Evolutionary conservation across 2,113 vertebrate genomes (phyloP), one percentile per base, ranked within the genome.

Genomic region (Nerophis ophidion): DNA sequence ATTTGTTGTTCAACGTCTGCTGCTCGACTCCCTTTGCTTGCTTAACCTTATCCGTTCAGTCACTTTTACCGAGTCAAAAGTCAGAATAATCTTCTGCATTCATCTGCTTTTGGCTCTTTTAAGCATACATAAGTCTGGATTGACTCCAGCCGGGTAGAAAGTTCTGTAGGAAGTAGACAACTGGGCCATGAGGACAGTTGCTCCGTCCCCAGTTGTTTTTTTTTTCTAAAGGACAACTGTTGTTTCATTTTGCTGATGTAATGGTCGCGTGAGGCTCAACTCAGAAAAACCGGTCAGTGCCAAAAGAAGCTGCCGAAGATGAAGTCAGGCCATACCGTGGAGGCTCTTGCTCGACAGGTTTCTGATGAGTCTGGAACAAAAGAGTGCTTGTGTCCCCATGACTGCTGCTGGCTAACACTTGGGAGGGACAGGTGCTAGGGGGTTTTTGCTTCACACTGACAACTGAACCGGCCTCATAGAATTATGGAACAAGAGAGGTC

Each of bases 41-140:
- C 62, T n/a, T 63, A 60, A 78, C 56, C 70, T 73, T 44, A 8
- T 26, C 26, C 26, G 67, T 72, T 72, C 59, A 58, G 51, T 65
- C 36, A 42, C 19, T 46, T 49, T 17, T 68, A 53, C 65, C 72
- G 45, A 4, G 13, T 42, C 48, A 62, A 38, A 9, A 16, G 3
- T n/a, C 8, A 42, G 1, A 36, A 50, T 16, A 57, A 66, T 57
- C 61, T 52, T 5, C 11, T 61, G 16, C 13, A 38, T 49, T 49
- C 55, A 40, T 49, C 15, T 9, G 7, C 40, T 44, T 44, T 44
- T 44, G 10, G 12, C 10, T 44, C 40, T 44, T 44, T 44, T 11
- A 51, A 2, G 33, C 26, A 1, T 16, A 4, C 16, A 48, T 9
- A 34, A 34, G 50, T 38, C 8, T 26, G 17, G 9, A 48, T 42